phyloP scores from a whole-genome alignment of 1,140 invertebrate genomes.

The Mya arenaria region DNA sequence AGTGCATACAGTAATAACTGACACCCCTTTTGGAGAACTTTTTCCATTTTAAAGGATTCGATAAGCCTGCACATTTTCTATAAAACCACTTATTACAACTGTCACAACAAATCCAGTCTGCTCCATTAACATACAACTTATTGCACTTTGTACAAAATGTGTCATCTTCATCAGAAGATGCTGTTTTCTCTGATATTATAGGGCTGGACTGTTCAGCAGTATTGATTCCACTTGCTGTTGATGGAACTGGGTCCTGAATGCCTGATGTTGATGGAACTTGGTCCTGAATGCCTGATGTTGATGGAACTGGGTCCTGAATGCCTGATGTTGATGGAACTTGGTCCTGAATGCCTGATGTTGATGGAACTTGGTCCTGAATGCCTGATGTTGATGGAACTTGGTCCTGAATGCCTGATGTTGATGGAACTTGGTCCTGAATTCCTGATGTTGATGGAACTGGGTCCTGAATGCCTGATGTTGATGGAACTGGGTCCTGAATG shows the following conservation, averaged over 20 bases:
- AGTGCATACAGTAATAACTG: too few species aligned
- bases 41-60: constrained; percentile 18
- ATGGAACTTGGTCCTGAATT: too few species aligned
- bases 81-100: constrained; percentile 29
- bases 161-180: background rate
- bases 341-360: too few species aligned
- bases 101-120: constrained; percentile 37
- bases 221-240: background rate
- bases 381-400: too few species aligned
- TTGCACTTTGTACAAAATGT: constrained; percentile 16
- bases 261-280: background rate
- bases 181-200: background rate
- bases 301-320: too few species aligned
- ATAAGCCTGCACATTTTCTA: constrained; percentile 18
- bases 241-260: background rate
- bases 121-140: constrained; percentile 15
- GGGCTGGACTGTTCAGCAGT: constrained; percentile 19
- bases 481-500: too few species aligned
- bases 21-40: constrained; percentile 9
- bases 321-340: too few species aligned
- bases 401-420: too few species aligned
- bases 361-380: too few species aligned
- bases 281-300: too few species aligned
- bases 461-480: too few species aligned
- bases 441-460: too few species aligned